Base-by-base conservation (phyloP, 1,140 invertebrate species). In the Pissodes strobi region DNA sequence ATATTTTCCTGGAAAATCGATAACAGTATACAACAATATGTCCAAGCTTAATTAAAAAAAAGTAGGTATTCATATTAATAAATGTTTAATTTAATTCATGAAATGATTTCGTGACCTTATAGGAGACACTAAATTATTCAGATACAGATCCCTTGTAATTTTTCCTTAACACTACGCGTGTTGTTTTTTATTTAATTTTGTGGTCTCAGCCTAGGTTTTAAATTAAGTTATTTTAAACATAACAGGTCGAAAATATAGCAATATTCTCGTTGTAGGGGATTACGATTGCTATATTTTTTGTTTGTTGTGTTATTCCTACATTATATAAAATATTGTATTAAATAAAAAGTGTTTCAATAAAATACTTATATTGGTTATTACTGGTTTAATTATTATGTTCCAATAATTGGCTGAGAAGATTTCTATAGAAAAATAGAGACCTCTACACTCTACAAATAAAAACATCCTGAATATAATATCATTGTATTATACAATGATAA, bases 281-380 rank as follows among this genome's bases (percentile, higher is more conserved):
- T 5, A 19, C 4, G 22, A 22, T 60, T 45, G 27, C 60, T 69
- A 34, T 43, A 66, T n/a, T 62, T 68, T 64, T 53, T 56, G 23
- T 59, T 63, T 65, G 46, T 34, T 65, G 67, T 59, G 65, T 69
- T 69, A 48, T 55, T 63, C 63, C 64, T 69, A 66, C 58, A 62
- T 66, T 62, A 65, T 64, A 63, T 56, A 19, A 68, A 69, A 46
- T 69, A 66, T 46, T 66, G 67, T 69, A 69, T 56, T 66, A 69
- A 70, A 51, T 30, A 51, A 67, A 66, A 69, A 65, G 55, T 67
- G 68, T 67, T 69, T 70, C 60, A 70, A 68, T 70, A 69, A 70
- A 61, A 66, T 61, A 61, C 59, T 61, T 67, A 69, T 66, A 69
- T 60, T 66, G 56, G 66, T 66, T 66, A 37, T 52, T 46, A 39